Evolutionary conservation across 92 coral and sea anemone species (phyloP), one percentile per base, ranked within the genome.

Genomic region (Actinernus sp.): DNA sequence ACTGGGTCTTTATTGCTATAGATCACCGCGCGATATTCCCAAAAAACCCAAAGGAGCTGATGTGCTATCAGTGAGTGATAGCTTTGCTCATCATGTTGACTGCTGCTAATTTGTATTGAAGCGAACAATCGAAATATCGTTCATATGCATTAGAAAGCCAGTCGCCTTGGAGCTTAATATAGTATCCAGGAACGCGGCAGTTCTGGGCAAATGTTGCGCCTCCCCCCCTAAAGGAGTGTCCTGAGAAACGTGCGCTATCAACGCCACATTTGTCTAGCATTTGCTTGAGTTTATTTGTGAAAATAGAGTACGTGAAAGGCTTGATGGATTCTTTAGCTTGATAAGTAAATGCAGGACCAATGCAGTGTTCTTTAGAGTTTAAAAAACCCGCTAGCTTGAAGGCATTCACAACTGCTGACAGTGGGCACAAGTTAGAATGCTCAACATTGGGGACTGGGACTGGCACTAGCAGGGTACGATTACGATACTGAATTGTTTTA

Each of bases 361-460:
- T 28, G 16, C 0, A 47, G 1, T 19, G 31, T 31, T 22, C 39
- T 16, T 49, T 43, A 16, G 50, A 58, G 43, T 49, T 33, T 20
- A n/a, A n/a, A n/a, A n/a, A n/a, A n/a, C 55, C 60, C 4, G 13
- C 20, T 12, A 8, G 31, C 36, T 37, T 21, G 33, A 54, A 70
- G 22, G 78, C 78, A 19, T 40, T 13, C 0, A 17, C 30, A 4
- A 57, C 11, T 19, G 67, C 58, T 6, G 3, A 13, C 24, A 2
- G 55, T 0, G 67, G 66, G 43, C 78, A 70, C 36, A 40, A 61
- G 26, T 20, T 26, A 31, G 67, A 70, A 45, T 43, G 38, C 0
- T 72, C 49, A 6, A 79, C 45, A 33, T n/a, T 61, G 5, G 73
- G 79, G 4, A 79, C 61, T n/a, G n/a, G n/a, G n/a, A n/a, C n/a